Evolutionary conservation across 2,888 invertebrate genomes (phyloP), one percentile per base, ranked within the genome.

Genomic region (Abrostola tripartita): DNA sequence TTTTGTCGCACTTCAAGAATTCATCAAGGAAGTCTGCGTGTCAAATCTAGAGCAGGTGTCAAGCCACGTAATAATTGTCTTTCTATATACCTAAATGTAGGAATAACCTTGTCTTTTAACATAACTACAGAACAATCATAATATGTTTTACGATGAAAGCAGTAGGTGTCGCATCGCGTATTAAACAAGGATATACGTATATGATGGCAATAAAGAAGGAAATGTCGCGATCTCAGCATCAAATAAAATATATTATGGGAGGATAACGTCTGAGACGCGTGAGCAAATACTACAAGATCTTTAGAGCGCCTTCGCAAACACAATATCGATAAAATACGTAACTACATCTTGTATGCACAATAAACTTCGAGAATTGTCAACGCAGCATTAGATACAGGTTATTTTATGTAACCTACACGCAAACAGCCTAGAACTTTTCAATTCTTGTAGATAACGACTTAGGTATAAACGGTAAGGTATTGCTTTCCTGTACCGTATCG

Each of bases 161-260:
- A 24, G 40, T 64, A 64, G 51, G 53, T 61, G 67, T 58, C 44
- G 37, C 63, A 44, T 61, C 49, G 60, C 71, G 69, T 70, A 63
- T 76, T 67, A 74, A 65, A 71, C 65, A 79, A 75, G 70, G 65
- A 69, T 72, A 72, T 67, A 70, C 58, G 71, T 66, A 74, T 74
- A 74, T 74, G 69, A 71, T 66, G 54, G 69, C 71, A 76, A 80
- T 82, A 82, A 82, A 79, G 68, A 63, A 68, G 57, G 11, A 74
- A 74, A 77, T 76, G 72, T 78, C 62, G 64, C 68, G 55, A 69
- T 58, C 67, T 62, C 73, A 68, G 67, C 66, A 14, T 61, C 58
- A 61, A 74, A 73, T 74, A 78, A 78, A 78, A 73, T 69, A 52
- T 53, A 59, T 68, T 71, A 54, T 61, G 65, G 50, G 53, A 50